phyloP scores from a whole-genome alignment of 2,113 vertebrate species.

The Anthoscopus minutus region DNA sequence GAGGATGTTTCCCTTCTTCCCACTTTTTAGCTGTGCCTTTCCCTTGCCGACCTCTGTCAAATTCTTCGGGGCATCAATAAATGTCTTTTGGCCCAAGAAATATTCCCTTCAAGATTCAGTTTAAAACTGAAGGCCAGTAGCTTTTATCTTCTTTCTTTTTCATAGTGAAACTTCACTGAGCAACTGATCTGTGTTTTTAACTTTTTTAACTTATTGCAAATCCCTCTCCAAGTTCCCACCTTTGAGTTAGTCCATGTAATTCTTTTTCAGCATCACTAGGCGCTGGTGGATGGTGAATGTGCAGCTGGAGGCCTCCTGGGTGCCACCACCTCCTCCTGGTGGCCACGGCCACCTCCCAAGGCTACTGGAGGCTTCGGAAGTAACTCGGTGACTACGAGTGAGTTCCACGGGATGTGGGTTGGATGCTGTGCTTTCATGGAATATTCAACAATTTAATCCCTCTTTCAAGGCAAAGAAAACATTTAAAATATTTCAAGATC shows the following conservation, averaged over 20 bases:
- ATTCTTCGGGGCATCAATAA: neutral
- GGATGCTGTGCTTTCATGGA: neutral
- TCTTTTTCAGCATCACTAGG: neutral
- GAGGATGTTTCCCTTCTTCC: neutral
- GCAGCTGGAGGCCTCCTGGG: neutral
- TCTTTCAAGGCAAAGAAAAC: conserved; percentile 15
- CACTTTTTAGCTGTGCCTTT: neutral
- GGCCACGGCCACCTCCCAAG: neutral
- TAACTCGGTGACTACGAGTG: accelerated
- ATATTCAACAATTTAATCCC: conserved; percentile 43
- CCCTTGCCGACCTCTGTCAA: neutral
- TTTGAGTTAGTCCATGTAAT: accelerated
- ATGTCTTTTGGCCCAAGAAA: neutral
- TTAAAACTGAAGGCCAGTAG: neutral
- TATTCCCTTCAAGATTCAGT: neutral
- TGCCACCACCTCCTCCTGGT: neutral
- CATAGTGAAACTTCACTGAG: neutral
- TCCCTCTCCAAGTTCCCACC: neutral
- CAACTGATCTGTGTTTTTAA: neutral
- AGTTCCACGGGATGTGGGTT: neutral
- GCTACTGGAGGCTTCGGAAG: neutral
- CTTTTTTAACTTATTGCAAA: too few relatives aligned
- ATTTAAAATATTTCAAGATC: conserved; percentile 17
- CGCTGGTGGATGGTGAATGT: neutral
- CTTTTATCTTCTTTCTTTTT: neutral